Evolutionary conservation across 2,888 invertebrate genomes (phyloP).

Genomic region (Stegophylla sp.): DNA sequence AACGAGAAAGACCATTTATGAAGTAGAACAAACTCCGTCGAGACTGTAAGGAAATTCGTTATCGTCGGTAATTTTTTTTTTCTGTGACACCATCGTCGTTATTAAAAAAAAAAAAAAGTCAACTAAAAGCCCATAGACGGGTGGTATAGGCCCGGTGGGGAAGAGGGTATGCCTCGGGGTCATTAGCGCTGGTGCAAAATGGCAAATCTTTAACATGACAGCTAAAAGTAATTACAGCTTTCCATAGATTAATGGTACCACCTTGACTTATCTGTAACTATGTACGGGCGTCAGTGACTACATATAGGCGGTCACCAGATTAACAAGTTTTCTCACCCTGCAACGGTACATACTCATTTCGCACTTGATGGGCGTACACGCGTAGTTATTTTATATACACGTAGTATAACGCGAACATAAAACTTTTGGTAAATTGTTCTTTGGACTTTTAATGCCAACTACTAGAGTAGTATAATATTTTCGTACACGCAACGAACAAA

Average conservation of each 20-base stretch:
- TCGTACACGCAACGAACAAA: background rate
- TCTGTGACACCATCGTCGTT: background rate
- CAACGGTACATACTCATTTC: background rate
- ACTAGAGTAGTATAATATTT: background rate
- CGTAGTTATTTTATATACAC: background rate
- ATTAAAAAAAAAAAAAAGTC: constrained; percentile 10
- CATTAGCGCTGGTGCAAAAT: constrained; percentile 22
- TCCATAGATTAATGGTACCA: constrained; percentile 35
- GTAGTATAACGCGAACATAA: background rate
- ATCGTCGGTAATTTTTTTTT: background rate
- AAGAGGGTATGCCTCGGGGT: background rate
- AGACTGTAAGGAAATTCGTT: constrained; percentile 24
- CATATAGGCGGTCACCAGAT: background rate
- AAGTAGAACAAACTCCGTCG: constrained; percentile 25
- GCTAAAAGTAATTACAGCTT: constrained; percentile 41
- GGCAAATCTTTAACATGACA: constrained; percentile 35
- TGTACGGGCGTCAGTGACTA: background rate
- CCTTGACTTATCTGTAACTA: constrained; percentile 10
- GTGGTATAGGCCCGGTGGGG: too few relatives aligned
- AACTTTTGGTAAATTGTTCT: constrained; percentile 4
- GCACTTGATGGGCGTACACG: background rate
- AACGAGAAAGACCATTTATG: constrained; percentile 1
- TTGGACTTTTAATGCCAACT: background rate
- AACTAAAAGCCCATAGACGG: background rate
- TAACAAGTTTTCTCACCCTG: background rate